Evolutionary conservation across 2,113 vertebrate species (phyloP).

Genomic region (Pongo pygmaeus): DNA sequence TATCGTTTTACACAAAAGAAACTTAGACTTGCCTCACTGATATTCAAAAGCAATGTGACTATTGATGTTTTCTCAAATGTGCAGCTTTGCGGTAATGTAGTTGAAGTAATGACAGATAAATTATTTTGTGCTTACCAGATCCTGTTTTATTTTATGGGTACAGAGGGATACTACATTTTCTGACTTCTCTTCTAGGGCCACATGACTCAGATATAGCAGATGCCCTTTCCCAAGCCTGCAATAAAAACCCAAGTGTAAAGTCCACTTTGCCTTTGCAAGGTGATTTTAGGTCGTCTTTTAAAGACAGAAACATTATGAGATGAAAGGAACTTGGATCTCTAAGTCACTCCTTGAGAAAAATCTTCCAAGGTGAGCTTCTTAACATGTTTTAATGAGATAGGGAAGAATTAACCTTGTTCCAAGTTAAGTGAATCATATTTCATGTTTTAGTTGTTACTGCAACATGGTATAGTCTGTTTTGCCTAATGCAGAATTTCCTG

Average conservation of each 20-base stretch:
- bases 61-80: background rate
- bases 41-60: background rate
- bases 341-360: background rate
- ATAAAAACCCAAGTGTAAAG: background rate
- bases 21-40: background rate
- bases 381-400: background rate
- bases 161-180: background rate
- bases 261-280: background rate
- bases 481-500: background rate
- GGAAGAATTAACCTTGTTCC: background rate
- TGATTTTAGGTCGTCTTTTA: background rate
- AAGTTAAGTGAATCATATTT: background rate
- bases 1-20: background rate
- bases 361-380: background rate
- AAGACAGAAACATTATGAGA: background rate
- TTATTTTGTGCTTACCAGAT: background rate
- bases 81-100: background rate
- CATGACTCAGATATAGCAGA: background rate
- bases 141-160: background rate
- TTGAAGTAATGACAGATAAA: background rate
- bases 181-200: background rate
- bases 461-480: background rate
- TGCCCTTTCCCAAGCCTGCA: background rate
- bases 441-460: background rate
- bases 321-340: background rate